Base-by-base conservation (phyloP, 2,888 invertebrate species). In the Heliconius erato region DNA sequence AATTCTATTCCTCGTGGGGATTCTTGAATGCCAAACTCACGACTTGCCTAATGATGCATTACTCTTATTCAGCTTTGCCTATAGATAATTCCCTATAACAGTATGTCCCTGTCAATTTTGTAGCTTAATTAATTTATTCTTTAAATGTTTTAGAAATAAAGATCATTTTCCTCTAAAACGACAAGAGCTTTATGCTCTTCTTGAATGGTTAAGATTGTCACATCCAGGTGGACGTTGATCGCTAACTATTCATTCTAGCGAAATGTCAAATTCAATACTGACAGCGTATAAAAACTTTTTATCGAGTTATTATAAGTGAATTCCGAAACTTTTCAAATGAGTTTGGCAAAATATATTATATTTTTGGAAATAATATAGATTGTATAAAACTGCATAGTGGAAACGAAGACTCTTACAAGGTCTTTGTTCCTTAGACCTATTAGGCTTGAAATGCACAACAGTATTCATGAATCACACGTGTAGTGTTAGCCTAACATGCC, bases 31-130 rank as follows among this genome's bases (percentile, higher is more conserved):
- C 87, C 91, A 89, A 90, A 90, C 88, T 89, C 87, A 88, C 87
- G 86, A 88, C 87, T 89, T 89, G 87, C 87, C 89, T 91, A 91
- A 91, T 91, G 91, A 91, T 89, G 91, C 91, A 90, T 90, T 90
- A 90, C 91, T 88, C 84, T 89, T 87, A 90, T 88, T 90, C 88
- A 86, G 84, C 85, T 84, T 84, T 87, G 84, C 84, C 86, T 82
- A 85, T 85, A 87, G 86, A 86, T 87, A 87, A 82, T 82, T 80
- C 80, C 79, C 78, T 59, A 32, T 65, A 78, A 79, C 78, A 71
- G 76, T 80, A 65, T 80, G 78, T 71, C 68, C 44, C 59, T 79
- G n/a, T 40, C 59, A 79, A 16, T 4, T 54, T 32, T 32, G 23
- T 44, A 32, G n/a, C 63, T 63, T 63, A 74, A 69, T 32, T 19